Conservation (phyloP, 1,140 invertebrate genomes). For the Caenorhabditis remanei region DNA sequence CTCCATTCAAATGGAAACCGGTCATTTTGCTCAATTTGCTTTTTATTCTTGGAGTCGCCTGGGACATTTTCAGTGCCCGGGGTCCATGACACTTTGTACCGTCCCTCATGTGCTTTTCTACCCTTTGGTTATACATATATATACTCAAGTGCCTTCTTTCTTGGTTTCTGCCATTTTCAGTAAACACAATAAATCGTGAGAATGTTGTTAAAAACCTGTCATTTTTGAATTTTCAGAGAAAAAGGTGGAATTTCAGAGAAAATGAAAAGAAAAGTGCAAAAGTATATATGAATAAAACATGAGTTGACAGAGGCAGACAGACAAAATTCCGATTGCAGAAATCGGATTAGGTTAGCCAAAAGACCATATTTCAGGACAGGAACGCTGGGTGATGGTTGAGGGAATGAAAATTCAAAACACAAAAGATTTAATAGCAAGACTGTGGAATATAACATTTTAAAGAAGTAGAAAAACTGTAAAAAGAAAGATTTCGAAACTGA, state of each 20-base stretch:
- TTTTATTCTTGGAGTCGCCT: constrained; percentile 9
- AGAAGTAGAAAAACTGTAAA: too few species aligned
- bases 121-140: constrained; percentile 8
- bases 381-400: too few species aligned
- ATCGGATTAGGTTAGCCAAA: constrained; percentile 6
- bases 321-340: neutral
- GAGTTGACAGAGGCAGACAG: neutral
- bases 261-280: neutral
- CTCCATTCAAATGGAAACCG: neutral
- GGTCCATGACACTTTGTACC: constrained; percentile 35
- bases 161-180: neutral
- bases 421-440: too few species aligned
- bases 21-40: constrained; percentile 36
- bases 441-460: too few species aligned
- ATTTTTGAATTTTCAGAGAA: neutral
- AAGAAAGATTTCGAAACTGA: too few species aligned
- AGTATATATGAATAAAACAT: too few species aligned
- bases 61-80: neutral
- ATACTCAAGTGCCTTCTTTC: constrained; percentile 20
- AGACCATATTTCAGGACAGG: neutral
- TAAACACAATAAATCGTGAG: constrained; percentile 51
- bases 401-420: too few species aligned
- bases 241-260: neutral
- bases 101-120: constrained; percentile 22
- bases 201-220: neutral